phyloP scores from a whole-genome alignment of 2,113 vertebrate genomes.

The Coreoperca whiteheadi region DNA sequence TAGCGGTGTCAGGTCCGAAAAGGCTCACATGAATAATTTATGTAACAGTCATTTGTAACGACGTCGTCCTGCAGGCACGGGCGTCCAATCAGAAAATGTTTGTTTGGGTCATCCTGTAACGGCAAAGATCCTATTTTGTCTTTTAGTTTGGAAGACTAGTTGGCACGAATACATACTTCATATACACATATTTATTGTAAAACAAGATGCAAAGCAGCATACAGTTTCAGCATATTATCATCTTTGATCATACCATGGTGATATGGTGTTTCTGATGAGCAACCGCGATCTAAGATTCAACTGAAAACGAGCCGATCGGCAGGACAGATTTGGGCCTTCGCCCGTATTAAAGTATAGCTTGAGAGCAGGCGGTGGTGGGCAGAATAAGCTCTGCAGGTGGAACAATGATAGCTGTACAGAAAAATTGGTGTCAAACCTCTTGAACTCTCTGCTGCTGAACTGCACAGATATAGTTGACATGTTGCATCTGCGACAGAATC shows the following conservation, averaged over 20 bases:
- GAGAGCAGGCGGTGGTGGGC: background rate
- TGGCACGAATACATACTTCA: too few relatives aligned
- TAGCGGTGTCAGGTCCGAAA: too few relatives aligned
- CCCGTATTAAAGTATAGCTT: background rate
- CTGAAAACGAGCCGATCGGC: background rate
- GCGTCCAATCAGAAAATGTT: too few relatives aligned
- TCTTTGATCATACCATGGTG: too few relatives aligned
- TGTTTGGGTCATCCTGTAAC: too few relatives aligned
- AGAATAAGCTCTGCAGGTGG: background rate
- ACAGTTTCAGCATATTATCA: background rate
- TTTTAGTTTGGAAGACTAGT: too few relatives aligned
- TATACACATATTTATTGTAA: too few relatives aligned
- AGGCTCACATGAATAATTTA: too few relatives aligned
- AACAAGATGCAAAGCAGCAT: background rate
- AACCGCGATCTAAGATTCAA: background rate
- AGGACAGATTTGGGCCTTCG: background rate
- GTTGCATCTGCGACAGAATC: constrained; percentile 41
- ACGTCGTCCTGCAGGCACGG: too few relatives aligned
- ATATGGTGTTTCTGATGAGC: background rate
- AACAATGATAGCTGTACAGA: background rate
- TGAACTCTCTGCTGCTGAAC: constrained; percentile 28
- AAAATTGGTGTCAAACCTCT: constrained; percentile 18
- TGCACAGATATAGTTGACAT: constrained; percentile 48
- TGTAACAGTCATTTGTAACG: too few relatives aligned
- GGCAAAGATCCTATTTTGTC: too few relatives aligned